phyloP scores from a whole-genome alignment of 2,888 invertebrate species.

The Ornithoptera alexandrae region DNA sequence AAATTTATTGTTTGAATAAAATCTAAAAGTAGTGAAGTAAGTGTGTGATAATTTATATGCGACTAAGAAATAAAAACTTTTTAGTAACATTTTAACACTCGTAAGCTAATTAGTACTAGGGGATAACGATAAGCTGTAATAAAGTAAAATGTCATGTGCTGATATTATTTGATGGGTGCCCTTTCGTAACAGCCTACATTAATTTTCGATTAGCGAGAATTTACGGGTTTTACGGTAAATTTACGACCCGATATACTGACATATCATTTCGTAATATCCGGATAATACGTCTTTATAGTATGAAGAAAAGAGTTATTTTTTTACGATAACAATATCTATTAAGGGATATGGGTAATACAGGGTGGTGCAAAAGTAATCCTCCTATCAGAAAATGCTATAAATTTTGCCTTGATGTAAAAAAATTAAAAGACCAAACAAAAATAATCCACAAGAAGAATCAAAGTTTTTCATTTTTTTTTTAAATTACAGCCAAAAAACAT shows the following conservation, averaged over 20 bases:
- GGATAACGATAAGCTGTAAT: slow-evolving; percentile 27
- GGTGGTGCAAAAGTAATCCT: no score
- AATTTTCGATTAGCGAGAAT: slow-evolving; percentile 76
- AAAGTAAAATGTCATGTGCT: slow-evolving; percentile 56
- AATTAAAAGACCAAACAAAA: no score
- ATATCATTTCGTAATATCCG: slow-evolving; percentile 21
- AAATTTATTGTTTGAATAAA: no score
- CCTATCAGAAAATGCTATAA: no score
- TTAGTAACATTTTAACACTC: slow-evolving; percentile 1
- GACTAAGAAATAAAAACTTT: not conserved
- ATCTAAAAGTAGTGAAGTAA: not conserved
- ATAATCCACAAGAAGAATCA: no score
- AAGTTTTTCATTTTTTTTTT: no score
- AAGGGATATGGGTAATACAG: not conserved
- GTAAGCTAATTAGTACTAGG: slow-evolving; percentile 3
- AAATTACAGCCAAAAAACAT: no score
- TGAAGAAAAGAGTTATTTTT: slow-evolving; percentile 8
- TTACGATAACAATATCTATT: not conserved
- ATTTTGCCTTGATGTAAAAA: no score
- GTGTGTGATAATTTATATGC: not conserved
- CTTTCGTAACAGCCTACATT: slow-evolving; percentile 73
- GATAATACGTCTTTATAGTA: slow-evolving; percentile 13
- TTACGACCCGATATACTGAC: slow-evolving; percentile 22
- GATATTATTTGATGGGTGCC: slow-evolving; percentile 68
- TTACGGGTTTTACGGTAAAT: slow-evolving; percentile 34